phyloP scores from a whole-genome alignment of 2,888 invertebrate genomes.

The Nephrotoma appendiculata region DNA sequence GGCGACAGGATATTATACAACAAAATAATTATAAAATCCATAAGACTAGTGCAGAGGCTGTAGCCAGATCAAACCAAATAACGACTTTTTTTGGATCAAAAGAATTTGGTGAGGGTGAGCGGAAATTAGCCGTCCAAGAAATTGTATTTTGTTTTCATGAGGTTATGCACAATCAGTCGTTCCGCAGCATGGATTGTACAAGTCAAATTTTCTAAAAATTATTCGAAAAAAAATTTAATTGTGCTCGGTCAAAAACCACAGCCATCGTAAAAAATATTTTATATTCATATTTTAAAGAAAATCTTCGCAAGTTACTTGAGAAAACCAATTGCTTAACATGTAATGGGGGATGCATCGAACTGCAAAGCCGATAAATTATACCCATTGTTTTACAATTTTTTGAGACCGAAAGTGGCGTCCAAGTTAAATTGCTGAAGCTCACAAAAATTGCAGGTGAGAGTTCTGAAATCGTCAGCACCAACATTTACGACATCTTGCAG shows the following conservation, averaged over 20 bases:
- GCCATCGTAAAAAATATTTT: background rate
- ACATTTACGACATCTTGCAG: background rate
- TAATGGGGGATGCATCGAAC: background rate
- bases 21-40: background rate
- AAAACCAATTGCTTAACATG: background rate
- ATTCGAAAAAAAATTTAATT: too few species aligned
- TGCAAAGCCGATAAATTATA: background rate
- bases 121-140: background rate
- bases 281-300: background rate
- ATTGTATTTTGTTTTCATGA: background rate
- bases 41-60: too few species aligned
- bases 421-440: background rate
- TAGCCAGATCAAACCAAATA: background rate
- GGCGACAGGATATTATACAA: background rate
- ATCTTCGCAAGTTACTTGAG: background rate
- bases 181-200: too few species aligned
- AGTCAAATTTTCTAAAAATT: too few species aligned
- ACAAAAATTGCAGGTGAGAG: background rate
- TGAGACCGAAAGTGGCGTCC: background rate
- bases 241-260: background rate
- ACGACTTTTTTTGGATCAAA: too few species aligned
- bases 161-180: too few species aligned
- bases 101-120: too few species aligned
- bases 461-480: background rate
- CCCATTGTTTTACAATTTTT: background rate